Base-by-base conservation (phyloP, 2,888 invertebrate genomes). In the Eupithecia exiguata region DNA sequence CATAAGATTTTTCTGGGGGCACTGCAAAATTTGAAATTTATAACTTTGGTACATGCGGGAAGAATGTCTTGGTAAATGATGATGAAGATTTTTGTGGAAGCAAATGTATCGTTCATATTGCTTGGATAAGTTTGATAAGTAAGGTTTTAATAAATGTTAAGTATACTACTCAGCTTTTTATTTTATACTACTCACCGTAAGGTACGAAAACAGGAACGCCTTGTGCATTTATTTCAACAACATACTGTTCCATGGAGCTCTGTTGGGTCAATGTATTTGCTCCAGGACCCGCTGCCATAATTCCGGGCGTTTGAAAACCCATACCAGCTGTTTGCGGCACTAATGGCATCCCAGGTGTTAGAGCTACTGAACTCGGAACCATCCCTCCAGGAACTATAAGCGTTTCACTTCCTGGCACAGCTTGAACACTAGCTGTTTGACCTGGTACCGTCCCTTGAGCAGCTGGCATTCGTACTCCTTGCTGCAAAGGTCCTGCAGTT, bases 1-100 rank as follows among this genome's bases (percentile, higher is more conserved):
- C 87, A 84, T 88, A 93, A 5, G 88, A 84, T 74, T 88, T 87
- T 61, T 89, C 91, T 58, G 81, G 81, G 14, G 70, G 78, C n/a
- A 68, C 77, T 78, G 73, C n/a, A 16, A 69, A 68, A 66, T 1
- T 21, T 35, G 7, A 16, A 1, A 35, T 3, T n/a, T 7, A 9
- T 16, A 49, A 49, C 9, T 49, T 49, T 16, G 16, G 14, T 12
- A 3, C 38, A 38, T 9, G 7, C 38, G 9, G 7, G 38, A 38
- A 38, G 38, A 49, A 6, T 30, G 30, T 30, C 30, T 30, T 30
- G 30, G n/a, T 21, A 10, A 68, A 53, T 6, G 46, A 7, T 7
- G n/a, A 49, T 49, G 1, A 49, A 49, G 46, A 1, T 49, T 6
- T 49, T 46, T n/a, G 46, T 18, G 4, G 46, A 49, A n/a, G 49